Conservation (phyloP, 2,797 vertebrate species). For the Poecilia picta region DNA sequence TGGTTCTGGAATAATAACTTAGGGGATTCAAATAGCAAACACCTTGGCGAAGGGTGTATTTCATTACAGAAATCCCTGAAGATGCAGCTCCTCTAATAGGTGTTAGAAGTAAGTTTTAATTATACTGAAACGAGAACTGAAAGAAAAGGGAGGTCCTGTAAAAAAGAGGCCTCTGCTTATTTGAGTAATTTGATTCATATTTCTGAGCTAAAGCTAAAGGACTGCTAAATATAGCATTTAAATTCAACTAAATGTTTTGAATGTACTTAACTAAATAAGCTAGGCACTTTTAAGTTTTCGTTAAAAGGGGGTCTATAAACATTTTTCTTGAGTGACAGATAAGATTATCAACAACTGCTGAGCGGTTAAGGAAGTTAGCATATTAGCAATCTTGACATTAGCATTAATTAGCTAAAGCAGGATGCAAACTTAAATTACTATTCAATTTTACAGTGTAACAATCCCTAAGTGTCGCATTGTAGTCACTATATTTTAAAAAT, state of each 20-base stretch:
- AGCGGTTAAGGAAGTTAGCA: background rate
- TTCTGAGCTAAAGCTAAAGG: background rate
- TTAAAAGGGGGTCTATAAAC: background rate
- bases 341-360: background rate
- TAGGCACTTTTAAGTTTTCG: background rate
- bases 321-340: background rate
- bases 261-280: background rate
- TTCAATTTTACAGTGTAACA: background rate
- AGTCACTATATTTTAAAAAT: background rate
- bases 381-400: background rate
- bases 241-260: background rate
- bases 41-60: slow-evolving; percentile 28
- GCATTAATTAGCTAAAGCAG: background rate
- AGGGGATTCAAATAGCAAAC: slow-evolving; percentile 25
- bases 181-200: background rate
- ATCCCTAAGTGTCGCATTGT: background rate
- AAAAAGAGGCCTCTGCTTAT: background rate
- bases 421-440: background rate
- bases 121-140: background rate
- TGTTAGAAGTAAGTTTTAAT: slow-evolving; percentile 5
- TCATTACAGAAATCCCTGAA: slow-evolving; percentile 24
- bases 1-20: slow-evolving; percentile 31
- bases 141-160: background rate
- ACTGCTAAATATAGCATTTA: background rate
- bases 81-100: slow-evolving; percentile 14